phyloP scores from a whole-genome alignment of 2,888 invertebrate genomes.

The Nasonia oneida region DNA sequence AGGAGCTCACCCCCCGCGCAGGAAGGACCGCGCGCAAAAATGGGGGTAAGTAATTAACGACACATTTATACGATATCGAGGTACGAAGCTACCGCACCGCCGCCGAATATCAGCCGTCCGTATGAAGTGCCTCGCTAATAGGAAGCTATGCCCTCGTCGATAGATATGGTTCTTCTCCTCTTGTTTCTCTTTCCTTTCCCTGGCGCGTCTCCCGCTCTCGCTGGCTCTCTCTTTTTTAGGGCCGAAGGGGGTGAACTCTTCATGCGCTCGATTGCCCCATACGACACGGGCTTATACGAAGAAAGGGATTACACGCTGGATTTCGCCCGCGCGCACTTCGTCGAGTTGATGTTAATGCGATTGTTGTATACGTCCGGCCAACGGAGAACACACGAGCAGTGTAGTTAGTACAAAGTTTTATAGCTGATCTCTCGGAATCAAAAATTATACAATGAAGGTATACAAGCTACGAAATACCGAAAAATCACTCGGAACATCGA shows the following conservation, averaged over 20 bases:
- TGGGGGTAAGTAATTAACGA: slow-evolving; percentile 77
- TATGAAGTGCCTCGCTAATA: slow-evolving; percentile 75
- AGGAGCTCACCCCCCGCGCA: slow-evolving; percentile 37
- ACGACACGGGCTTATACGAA: slow-evolving; percentile 31
- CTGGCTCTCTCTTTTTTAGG: slow-evolving; percentile 27
- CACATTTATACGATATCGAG: slow-evolving; percentile 78
- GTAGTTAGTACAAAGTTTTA: background rate
- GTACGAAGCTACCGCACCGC: slow-evolving; percentile 42
- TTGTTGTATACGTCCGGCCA: slow-evolving; percentile 24
- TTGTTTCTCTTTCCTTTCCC: slow-evolving; percentile 11
- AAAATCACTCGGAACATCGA: background rate
- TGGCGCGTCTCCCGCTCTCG: background rate
- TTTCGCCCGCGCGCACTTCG: background rate
- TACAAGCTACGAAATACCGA: background rate
- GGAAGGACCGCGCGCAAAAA: slow-evolving; percentile 60
- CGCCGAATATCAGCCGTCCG: slow-evolving; percentile 55
- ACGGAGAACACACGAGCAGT: slow-evolving; percentile 25
- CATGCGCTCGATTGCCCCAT: slow-evolving; percentile 56
- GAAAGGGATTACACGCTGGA: slow-evolving; percentile 48
- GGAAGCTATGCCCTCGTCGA: slow-evolving; percentile 75
- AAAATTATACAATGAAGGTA: background rate
- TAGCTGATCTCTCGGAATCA: too few relatives aligned
- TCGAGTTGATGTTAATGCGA: slow-evolving; percentile 43
- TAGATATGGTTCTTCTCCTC: slow-evolving; percentile 67
- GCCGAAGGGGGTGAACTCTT: slow-evolving; percentile 42